Conservation (phyloP, 2,888 invertebrate species). For the Shargacucullia verbasci region DNA sequence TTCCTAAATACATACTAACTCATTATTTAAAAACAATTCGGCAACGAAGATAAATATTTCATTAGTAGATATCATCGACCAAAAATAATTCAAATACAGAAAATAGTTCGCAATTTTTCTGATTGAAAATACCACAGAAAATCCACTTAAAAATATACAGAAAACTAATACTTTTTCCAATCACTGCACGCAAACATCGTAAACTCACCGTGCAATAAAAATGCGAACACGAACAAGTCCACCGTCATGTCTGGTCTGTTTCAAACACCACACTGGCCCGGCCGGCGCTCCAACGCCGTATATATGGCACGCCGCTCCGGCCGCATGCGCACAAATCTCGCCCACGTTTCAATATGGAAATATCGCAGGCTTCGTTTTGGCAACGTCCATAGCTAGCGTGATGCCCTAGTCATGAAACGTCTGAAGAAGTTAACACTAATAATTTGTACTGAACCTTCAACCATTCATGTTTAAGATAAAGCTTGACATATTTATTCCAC, state of each 20-base stretch:
- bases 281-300: slow-evolving; percentile 12
- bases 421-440: too few relatives aligned
- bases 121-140: slow-evolving; percentile 2
- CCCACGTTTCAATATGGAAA: not conserved
- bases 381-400: too few relatives aligned
- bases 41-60: too few relatives aligned
- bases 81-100: too few relatives aligned
- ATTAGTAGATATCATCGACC: too few relatives aligned
- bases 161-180: not conserved
- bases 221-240: slow-evolving; percentile 31
- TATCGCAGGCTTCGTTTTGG: not conserved
- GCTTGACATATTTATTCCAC: too few relatives aligned
- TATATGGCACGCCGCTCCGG: slow-evolving; percentile 27
- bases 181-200: slow-evolving; percentile 23
- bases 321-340: slow-evolving; percentile 19
- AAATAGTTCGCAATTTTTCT: not conserved
- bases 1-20: too few relatives aligned
- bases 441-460: too few relatives aligned
- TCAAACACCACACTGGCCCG: slow-evolving; percentile 33
- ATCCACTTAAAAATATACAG: slow-evolving; percentile 4
- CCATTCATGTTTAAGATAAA: too few relatives aligned
- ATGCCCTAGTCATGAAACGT: too few relatives aligned
- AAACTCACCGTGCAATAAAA: slow-evolving; percentile 49
- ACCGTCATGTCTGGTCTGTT: slow-evolving; percentile 41
- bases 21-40: too few relatives aligned